Evolutionary conservation across 2,113 vertebrate species (phyloP).

Genomic region (Alces alces): DNA sequence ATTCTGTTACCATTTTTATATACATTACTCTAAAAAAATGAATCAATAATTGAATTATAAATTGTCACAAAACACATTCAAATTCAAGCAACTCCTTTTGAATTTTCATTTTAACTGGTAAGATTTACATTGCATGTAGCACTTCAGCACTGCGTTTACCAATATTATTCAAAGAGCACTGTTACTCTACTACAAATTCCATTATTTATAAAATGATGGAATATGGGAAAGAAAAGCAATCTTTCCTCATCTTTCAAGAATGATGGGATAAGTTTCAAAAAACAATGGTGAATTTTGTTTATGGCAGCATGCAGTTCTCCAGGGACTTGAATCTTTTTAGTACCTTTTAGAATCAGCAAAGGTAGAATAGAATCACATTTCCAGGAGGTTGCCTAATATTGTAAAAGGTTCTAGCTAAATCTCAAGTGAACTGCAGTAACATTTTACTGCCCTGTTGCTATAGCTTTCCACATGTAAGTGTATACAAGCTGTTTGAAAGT

Average conservation of each 20-base stretch:
- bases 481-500: conserved; percentile 45
- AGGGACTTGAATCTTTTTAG: conserved; percentile 51
- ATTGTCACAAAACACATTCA: not conserved
- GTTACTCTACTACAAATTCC: not conserved
- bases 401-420: conserved; percentile 67
- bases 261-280: conserved; percentile 31
- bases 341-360: conserved; percentile 28
- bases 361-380: conserved; percentile 63
- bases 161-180: not conserved
- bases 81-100: not conserved
- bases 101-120: not conserved
- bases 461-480: conserved; percentile 45
- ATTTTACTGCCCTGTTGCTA: conserved; percentile 62
- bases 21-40: not conserved
- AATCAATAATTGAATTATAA: not conserved
- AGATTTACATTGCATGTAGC: not conserved
- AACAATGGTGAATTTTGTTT: conserved; percentile 60
- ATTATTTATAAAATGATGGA: not conserved
- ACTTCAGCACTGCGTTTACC: not conserved
- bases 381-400: conserved; percentile 64
- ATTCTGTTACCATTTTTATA: not conserved
- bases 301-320: not conserved
- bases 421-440: conserved; percentile 58
- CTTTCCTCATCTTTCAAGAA: not conserved
- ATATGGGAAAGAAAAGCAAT: not conserved